Evolutionary conservation across 2,113 vertebrate species (phyloP), one percentile per base, ranked within the genome.

Genomic region (Glaucomys volans): DNA sequence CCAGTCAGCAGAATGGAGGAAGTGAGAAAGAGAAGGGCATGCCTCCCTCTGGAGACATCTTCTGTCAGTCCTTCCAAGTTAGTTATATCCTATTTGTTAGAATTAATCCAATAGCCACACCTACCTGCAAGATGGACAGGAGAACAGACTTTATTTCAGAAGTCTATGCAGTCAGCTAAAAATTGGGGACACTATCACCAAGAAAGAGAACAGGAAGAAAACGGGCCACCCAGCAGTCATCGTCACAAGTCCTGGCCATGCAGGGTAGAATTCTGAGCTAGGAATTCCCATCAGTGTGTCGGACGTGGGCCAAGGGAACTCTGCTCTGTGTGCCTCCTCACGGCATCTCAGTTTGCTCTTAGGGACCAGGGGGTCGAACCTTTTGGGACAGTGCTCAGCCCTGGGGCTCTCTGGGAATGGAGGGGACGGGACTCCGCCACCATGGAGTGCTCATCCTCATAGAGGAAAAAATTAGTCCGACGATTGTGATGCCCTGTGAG

Each of bases 381-480:
- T 64, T 87, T n/a, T 6, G 74, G 32, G 82, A 47, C n/a, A 3
- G 28, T 2, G 81, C 54, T 42, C n/a, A 69, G 40, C 37, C 35
- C 81, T 90, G 54, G 85, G 30, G 54, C 66, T 6, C 18, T 26
- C 11, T n/a, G 37, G 26, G 79, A 40, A 32, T 0, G 14, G 32
- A n/a, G 3, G 77, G 59, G 59, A 26, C 1, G 54, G 3, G 28
- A 32, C 30, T 6, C 2, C 4, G 24, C 4, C 5, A 8, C n/a
- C 62, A 14, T 0, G 22, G 40, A 66, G 47, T 13, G 12, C 82
- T 54, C 30, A 37, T 62, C 79, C 20, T 77, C 66, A 57, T 8
- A 81, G 71, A 62, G 37, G 35, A 88, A 52, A 87, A 83, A 37
- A 69, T 11, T 6, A 47, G 4, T 66, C 37, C 30, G 42, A 44